Evolutionary conservation across 2,113 vertebrate genomes (phyloP), one percentile per base, ranked within the genome.

Genomic region (Pachyramphus minor): DNA sequence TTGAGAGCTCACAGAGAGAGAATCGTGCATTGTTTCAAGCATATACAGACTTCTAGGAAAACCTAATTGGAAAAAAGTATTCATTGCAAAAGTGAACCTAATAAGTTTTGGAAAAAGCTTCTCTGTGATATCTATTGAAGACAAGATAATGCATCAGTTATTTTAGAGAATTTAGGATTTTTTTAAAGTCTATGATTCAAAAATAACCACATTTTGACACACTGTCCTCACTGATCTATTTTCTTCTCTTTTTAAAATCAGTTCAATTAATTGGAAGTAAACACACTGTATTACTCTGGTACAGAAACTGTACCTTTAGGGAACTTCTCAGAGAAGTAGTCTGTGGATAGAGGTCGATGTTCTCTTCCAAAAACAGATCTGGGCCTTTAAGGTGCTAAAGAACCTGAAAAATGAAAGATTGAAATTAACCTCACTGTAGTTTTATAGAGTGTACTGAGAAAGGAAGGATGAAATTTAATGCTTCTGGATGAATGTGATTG

Each of bases 221-320:
- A 30, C 3, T 25, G 3, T 6, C 39, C 47, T 77, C 59, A 4
- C 30, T 92, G 21, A 44, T 72, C 23, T 10, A 7, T 91, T 84
- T 62, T n/a, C 6, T 30, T 74, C 5, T 74, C 16, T 31, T 78
- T 59, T 66, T 35, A 44, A 83, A 41, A 42, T 63, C 27, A 41
- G 3, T 62, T 58, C 37, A 62, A 5, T 53, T 27, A 59, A 45
- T 50, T 62, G 45, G 59, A 59, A 88, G 21, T 58, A 41, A 77
- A 9, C 2, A 23, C 7, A 33, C 5, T 18, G 0, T 68, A n/a
- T 56, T 80, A 25, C 21, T 39, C 7, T 23, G 5, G 23, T 80
- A 52, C 31, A 59, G 67, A 71, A 89, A 74, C 11, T 77, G 30
- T 71, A 62, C 9, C 2, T 3, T 90, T 31, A 64, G 53, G 12